These are phyloP conservation scores for Propsilocerus akamusi DNA, from an alignment of 1,140 invertebrate species.

Conservation along the genomic window DNA sequence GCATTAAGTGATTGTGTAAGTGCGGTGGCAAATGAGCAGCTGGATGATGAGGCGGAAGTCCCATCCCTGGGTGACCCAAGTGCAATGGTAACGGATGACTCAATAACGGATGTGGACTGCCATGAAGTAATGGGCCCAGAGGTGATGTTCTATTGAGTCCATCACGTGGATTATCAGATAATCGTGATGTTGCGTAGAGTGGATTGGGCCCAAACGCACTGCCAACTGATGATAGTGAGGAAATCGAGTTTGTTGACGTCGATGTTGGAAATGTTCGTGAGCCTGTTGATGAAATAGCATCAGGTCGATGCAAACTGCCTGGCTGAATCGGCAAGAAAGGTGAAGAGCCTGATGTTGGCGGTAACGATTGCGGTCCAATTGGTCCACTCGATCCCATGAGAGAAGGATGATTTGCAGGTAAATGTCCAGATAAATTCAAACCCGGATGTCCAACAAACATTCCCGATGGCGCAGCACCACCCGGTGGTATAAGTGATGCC, in stretches of 20 bases:
- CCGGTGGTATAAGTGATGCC: neutral
- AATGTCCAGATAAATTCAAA: neutral
- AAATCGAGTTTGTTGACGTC: neutral
- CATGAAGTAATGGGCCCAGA: conserved; percentile 4
- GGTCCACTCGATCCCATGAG: neutral
- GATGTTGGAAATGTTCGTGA: neutral
- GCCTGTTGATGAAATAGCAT: neutral
- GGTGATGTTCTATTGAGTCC: conserved; percentile 2
- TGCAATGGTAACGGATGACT: conserved; percentile 4
- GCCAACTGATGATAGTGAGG: neutral
- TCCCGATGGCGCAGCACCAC: neutral
- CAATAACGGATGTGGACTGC: conserved; percentile 1
- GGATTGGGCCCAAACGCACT: neutral
- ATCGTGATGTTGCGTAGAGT: neutral
- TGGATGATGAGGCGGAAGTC: conserved; percentile 17
- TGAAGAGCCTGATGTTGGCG: conserved; percentile 2
- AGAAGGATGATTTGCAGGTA: conserved; percentile 7
- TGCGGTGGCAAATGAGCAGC: conserved; percentile 14
- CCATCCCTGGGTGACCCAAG: conserved; percentile 13
- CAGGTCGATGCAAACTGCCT: neutral
- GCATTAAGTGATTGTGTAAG: conserved; percentile 9
- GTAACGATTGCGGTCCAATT: neutral
- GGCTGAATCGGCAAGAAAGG: neutral
- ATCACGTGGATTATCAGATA: neutral
- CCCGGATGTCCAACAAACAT: neutral